Evolutionary conservation across 1,140 invertebrate species (phyloP).

Genomic region (Drosophila tristis): DNA sequence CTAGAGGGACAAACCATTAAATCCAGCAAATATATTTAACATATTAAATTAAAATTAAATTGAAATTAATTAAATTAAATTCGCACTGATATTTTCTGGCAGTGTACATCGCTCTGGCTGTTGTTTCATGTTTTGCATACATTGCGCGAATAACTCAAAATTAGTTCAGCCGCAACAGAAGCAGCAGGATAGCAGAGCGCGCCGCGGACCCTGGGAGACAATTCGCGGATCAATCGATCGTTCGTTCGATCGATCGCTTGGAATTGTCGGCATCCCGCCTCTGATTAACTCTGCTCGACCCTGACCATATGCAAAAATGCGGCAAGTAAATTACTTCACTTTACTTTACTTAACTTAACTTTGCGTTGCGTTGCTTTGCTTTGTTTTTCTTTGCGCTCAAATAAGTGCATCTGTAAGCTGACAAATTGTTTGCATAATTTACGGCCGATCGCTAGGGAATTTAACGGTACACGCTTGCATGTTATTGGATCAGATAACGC

Average conservation of each 20-base stretch:
- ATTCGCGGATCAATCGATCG: slow-evolving; percentile 45
- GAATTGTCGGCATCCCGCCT: slow-evolving; percentile 64
- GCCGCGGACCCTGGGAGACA: background rate
- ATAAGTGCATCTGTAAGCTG: background rate
- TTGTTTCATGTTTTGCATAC: slow-evolving; percentile 20
- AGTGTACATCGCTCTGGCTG: too few relatives aligned
- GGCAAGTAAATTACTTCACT: slow-evolving; percentile 38
- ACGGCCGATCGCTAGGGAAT: background rate
- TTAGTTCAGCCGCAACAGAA: slow-evolving; percentile 61
- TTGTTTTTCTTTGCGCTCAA: background rate
- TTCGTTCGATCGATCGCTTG: slow-evolving; percentile 62
- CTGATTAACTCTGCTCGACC: slow-evolving; percentile 55
- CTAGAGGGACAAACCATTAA: too few relatives aligned
- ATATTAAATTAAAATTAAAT: too few relatives aligned
- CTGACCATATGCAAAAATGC: slow-evolving; percentile 50
- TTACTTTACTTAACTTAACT: background rate
- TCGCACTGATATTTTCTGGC: too few relatives aligned
- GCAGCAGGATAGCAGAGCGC: background rate
- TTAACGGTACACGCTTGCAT: slow-evolving; percentile 31
- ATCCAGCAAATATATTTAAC: too few relatives aligned
- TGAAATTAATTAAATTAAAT: too few relatives aligned
- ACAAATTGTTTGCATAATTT: slow-evolving; percentile 54
- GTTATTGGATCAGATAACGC: too few relatives aligned
- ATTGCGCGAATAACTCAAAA: slow-evolving; percentile 73
- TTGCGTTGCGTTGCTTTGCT: slow-evolving; percentile 8